phyloP scores from a whole-genome alignment of 2,113 vertebrate species.

The Crypturellus undulatus region DNA sequence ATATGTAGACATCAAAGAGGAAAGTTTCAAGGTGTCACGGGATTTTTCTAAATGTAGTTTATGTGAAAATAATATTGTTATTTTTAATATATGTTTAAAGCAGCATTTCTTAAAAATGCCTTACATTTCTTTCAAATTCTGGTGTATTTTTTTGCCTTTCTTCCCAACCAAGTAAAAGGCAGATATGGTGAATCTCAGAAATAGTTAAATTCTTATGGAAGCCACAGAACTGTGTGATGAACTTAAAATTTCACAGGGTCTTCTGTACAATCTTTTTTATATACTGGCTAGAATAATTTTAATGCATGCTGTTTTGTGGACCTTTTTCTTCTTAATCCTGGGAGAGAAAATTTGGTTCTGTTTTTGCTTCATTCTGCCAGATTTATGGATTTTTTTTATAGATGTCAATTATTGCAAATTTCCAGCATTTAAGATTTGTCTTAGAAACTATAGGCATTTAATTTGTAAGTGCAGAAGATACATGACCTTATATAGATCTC shows the following conservation, averaged over 20 bases:
- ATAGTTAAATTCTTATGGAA: neutral
- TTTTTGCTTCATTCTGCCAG: neutral
- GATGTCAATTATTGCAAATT: neutral
- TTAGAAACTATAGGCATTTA: neutral
- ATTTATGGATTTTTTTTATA: neutral
- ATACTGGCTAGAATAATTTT: neutral
- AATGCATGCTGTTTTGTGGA: fast-evolving
- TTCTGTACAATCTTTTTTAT: neutral
- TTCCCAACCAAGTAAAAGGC: neutral
- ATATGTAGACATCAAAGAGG: neutral
- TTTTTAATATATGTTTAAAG: neutral
- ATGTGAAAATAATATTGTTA: neutral
- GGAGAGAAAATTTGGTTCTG: neutral
- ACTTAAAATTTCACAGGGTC: neutral
- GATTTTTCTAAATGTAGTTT: neutral
- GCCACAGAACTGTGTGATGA: neutral
- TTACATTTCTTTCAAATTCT: neutral
- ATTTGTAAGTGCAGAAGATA: neutral
- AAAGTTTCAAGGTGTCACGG: neutral
- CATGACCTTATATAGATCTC: neutral
- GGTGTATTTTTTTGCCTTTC: neutral
- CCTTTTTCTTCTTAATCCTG: neutral
- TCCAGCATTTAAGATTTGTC: neutral
- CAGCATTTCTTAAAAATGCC: neutral
- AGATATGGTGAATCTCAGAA: neutral